Evolutionary conservation across 2,113 vertebrate species (phyloP).

Genomic region (Crotalus viridis): DNA sequence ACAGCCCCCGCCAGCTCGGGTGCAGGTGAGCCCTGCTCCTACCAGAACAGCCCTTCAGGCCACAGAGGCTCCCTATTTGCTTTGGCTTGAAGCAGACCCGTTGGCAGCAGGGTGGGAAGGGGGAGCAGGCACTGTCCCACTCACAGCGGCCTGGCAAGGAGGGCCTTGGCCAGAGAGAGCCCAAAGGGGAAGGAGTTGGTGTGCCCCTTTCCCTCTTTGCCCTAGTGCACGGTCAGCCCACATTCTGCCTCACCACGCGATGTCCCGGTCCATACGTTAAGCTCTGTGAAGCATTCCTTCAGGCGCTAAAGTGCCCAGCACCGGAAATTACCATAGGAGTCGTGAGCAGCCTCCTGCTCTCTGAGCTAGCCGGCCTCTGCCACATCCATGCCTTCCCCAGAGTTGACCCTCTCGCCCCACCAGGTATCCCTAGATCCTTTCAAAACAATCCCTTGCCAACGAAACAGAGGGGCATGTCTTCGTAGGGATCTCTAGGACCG

Average conservation of each 20-base stretch:
- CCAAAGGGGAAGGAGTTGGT: neutral
- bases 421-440: neutral
- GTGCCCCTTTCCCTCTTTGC: neutral
- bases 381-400: neutral
- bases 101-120: no score
- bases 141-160: neutral
- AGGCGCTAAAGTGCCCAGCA: no score
- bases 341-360: neutral
- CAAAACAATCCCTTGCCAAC: neutral
- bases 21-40: neutral
- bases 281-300: neutral
- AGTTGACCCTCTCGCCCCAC: neutral
- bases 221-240: no score
- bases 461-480: neutral
- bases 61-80: neutral
- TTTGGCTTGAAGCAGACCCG: neutral
- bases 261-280: neutral
- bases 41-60: neutral
- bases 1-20: constrained; percentile 44
- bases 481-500: neutral
- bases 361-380: no score
- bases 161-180: neutral
- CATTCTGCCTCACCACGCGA: neutral
- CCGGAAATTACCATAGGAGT: neutral
- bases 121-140: neutral